Evolutionary conservation across 2,797 vertebrate genomes (phyloP).

Genomic region (Huso huso): DNA sequence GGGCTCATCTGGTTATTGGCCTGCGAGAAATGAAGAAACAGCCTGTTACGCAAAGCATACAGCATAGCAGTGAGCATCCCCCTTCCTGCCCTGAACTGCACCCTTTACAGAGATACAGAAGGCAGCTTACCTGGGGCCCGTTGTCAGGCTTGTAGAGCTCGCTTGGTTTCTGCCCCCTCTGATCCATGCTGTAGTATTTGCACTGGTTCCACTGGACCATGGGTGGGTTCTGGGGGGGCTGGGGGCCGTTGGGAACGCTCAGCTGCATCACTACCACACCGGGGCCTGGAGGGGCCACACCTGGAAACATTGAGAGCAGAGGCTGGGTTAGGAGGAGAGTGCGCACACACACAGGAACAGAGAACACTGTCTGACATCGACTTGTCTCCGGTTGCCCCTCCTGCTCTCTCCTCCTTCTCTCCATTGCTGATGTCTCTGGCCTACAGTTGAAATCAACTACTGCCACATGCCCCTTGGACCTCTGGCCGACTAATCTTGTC

Average conservation of each 20-base stretch:
- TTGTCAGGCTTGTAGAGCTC: slow-evolving; percentile 82
- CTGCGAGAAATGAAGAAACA: slow-evolving; percentile 42
- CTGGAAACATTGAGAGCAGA: slow-evolving; percentile 39
- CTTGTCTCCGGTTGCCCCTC: too few species aligned
- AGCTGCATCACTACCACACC: slow-evolving; percentile 97
- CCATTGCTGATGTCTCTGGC: too few species aligned
- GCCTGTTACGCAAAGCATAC: neutral
- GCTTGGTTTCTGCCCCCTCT: slow-evolving; percentile 83
- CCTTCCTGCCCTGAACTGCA: too few species aligned
- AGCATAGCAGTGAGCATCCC: too few species aligned
- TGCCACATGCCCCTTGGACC: too few species aligned
- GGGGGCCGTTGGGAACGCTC: slow-evolving; percentile 90
- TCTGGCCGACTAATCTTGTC: too few species aligned
- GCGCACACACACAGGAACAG: too few species aligned
- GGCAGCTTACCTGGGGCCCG: slow-evolving; percentile 68
- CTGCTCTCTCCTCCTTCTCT: too few species aligned
- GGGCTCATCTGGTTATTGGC: slow-evolving; percentile 80
- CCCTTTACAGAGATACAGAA: too few species aligned
- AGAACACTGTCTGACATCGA: too few species aligned
- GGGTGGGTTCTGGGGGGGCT: slow-evolving; percentile 81
- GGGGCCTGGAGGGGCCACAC: slow-evolving; percentile 83
- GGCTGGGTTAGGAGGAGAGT: too few species aligned
- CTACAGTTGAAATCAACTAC: too few species aligned
- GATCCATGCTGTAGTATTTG: slow-evolving; percentile 96
- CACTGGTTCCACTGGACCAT: slow-evolving; percentile 97